A percentile compares a stretch with the other conserved stretches of the same genome.
Conservation (phyloP, 2,888 invertebrate species). For the Nyleta sp. region DNA sequence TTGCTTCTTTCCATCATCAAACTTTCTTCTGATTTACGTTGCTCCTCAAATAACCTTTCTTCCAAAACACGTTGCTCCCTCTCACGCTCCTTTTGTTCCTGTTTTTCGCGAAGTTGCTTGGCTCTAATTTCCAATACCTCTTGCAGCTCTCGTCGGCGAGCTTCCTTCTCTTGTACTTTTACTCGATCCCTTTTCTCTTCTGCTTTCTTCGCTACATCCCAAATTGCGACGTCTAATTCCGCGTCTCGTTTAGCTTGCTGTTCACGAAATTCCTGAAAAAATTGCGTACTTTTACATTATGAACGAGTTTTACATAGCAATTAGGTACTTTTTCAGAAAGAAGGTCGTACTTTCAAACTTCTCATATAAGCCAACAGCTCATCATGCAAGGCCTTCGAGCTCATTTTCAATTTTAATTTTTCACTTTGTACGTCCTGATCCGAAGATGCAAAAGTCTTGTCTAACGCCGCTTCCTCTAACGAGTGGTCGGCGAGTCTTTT, state of each 20-base stretch:
- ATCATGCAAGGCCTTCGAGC: conserved; percentile 68
- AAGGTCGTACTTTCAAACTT: conserved; percentile 69
- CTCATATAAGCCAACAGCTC: conserved; percentile 73
- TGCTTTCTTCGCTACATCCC: conserved; percentile 49
- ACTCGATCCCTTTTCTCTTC: conserved; percentile 51
- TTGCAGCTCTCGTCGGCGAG: conserved; percentile 56
- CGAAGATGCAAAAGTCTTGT: conserved; percentile 63
- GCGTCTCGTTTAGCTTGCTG: conserved; percentile 49
- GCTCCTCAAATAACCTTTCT: conserved; percentile 47
- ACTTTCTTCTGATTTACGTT: conserved; percentile 48
- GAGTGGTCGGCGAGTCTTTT: conserved; percentile 69
- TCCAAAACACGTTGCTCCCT: conserved; percentile 45
- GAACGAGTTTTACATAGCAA: too few species aligned
- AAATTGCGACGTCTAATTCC: conserved; percentile 44
- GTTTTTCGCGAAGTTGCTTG: conserved; percentile 58
- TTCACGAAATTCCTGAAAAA: conserved; percentile 66
- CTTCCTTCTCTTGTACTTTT: conserved; percentile 54
- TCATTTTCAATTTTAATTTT: conserved; percentile 53
- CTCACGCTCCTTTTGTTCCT: conserved; percentile 47
- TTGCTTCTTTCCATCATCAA: conserved; percentile 45
- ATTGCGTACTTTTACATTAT: neutral
- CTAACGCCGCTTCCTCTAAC: conserved; percentile 69
- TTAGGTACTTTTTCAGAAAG: neutral
- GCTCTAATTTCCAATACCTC: conserved; percentile 54
- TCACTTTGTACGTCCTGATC: conserved; percentile 71